Evolutionary conservation across 2,888 invertebrate genomes (phyloP).

Genomic region (Lithophane socia): DNA sequence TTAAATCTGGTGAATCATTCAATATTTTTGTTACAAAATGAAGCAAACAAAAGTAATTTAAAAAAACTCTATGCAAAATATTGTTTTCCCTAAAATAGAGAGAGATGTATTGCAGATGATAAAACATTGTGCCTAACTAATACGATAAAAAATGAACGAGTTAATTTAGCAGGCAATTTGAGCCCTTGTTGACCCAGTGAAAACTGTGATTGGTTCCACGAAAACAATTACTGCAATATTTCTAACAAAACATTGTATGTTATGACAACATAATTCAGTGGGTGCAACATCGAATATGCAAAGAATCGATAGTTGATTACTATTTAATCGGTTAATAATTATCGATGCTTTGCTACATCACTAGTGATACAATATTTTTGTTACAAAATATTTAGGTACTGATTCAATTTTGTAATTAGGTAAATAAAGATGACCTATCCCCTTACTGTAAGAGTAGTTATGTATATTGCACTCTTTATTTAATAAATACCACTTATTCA

Average conservation of each 20-base stretch:
- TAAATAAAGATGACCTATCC: background rate
- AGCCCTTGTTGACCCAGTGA: constrained; percentile 30
- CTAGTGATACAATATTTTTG: background rate
- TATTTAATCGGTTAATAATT: constrained; percentile 9
- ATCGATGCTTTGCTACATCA: background rate
- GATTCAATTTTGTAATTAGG: background rate
- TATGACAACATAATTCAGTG: constrained; percentile 44
- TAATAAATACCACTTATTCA: background rate
- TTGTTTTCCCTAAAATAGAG: background rate
- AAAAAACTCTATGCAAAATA: background rate
- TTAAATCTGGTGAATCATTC: background rate
- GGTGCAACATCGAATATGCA: constrained; percentile 25
- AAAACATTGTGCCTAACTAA: background rate
- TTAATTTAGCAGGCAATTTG: constrained; percentile 39
- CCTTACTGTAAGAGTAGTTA: background rate
- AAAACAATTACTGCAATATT: constrained; percentile 50
- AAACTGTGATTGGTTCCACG: constrained; percentile 52
- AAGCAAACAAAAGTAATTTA: background rate
- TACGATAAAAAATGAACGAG: constrained; percentile 11
- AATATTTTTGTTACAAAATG: background rate
- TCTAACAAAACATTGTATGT: constrained; percentile 26
- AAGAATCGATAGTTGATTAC: constrained; percentile 29
- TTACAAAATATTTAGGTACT: background rate
- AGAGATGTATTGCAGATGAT: background rate
- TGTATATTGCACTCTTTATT: background rate